phyloP scores from a whole-genome alignment of 2,113 vertebrate genomes.

The Nesospiza acunhae region DNA sequence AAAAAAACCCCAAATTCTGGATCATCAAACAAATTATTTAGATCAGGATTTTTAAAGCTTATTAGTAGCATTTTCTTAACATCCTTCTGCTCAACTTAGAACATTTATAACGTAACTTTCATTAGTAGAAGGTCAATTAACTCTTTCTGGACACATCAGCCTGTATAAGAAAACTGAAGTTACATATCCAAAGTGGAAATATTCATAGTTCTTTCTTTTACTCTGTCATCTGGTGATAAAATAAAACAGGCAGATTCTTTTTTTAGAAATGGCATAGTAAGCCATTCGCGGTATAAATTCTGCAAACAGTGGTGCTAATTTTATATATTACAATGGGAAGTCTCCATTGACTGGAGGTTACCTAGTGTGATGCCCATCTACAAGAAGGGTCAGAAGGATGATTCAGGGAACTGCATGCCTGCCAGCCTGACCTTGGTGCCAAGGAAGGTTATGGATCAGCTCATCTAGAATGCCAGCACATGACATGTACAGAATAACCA shows the following conservation, averaged over 20 bases:
- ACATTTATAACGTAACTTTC: neutral
- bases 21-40: neutral
- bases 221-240: neutral
- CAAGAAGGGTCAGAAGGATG: neutral
- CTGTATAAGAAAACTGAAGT: neutral
- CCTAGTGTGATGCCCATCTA: neutral
- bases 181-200: neutral
- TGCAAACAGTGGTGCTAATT: neutral
- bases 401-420: neutral
- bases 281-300: neutral
- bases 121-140: neutral
- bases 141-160: neutral
- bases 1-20: neutral
- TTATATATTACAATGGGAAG: neutral
- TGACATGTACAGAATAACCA: neutral
- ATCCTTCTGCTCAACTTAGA: neutral
- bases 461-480: neutral
- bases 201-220: neutral
- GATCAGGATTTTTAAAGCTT: neutral
- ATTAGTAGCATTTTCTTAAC: neutral
- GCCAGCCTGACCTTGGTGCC: neutral
- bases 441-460: neutral
- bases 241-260: neutral
- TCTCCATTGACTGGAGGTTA: neutral
- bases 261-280: neutral